These are phyloP conservation scores for Vicugna pacos DNA, from an alignment of 2,113 vertebrate genomes.

Conservation along the genomic window DNA sequence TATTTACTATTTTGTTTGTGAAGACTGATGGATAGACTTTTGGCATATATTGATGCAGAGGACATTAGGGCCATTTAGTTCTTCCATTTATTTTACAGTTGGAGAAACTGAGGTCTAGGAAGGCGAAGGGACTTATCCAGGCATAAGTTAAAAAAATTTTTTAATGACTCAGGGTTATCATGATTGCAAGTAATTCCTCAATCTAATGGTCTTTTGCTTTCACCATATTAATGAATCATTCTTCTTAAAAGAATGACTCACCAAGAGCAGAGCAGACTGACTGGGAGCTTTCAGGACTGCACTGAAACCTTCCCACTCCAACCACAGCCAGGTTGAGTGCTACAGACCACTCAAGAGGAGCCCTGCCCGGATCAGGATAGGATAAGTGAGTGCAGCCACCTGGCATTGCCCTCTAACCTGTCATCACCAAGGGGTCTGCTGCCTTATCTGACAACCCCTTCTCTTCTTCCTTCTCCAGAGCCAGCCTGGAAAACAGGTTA, in stretches of 20 bases:
- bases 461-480: neutral
- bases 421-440: neutral
- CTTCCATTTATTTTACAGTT: slow-evolving; percentile 61
- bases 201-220: slow-evolving; percentile 73
- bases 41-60: neutral
- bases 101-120: slow-evolving; percentile 72
- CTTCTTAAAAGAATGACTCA: slow-evolving; percentile 69
- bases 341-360: neutral
- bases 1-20: slow-evolving; percentile 9
- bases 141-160: slow-evolving; percentile 38
- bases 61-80: slow-evolving; percentile 23
- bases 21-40: neutral
- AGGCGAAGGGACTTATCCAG: slow-evolving; percentile 33
- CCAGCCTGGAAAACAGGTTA: slow-evolving; percentile 29
- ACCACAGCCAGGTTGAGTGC: slow-evolving; percentile 23
- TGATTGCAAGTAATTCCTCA: slow-evolving; percentile 70
- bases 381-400: neutral
- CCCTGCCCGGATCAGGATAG: neutral
- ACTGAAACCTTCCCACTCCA: neutral
- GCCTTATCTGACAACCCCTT: neutral
- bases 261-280: slow-evolving; percentile 29
- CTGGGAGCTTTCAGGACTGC: slow-evolving; percentile 1
- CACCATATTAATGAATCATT: slow-evolving; percentile 74
- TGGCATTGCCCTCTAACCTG: neutral
- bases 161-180: slow-evolving; percentile 66